Evolutionary conservation across 2,888 invertebrate species (phyloP).

Genomic region (Ophioninae sp.): DNA sequence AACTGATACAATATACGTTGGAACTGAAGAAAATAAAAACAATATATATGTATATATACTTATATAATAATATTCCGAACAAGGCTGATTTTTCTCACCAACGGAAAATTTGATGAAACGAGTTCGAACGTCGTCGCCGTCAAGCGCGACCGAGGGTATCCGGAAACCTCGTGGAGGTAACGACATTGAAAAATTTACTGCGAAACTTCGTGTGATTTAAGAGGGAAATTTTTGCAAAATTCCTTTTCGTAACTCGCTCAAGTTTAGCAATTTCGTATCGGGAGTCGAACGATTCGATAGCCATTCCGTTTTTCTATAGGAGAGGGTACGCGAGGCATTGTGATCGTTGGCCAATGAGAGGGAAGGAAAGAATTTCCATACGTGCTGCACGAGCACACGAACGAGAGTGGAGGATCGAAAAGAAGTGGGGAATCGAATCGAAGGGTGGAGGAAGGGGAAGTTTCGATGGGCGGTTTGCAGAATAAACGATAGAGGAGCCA

Average conservation of each 20-base stretch:
- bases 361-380: slow-evolving; percentile 23
- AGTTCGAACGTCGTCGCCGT: not conserved
- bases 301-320: slow-evolving; percentile 31
- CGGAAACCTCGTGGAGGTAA: not conserved
- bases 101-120: not conserved
- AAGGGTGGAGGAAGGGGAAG: not conserved
- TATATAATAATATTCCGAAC: not conserved
- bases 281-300: slow-evolving; percentile 22
- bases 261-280: slow-evolving; percentile 50
- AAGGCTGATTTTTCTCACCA: not conserved
- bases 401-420: slow-evolving; percentile 26
- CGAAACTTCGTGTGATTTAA: slow-evolving; percentile 6
- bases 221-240: slow-evolving; percentile 26
- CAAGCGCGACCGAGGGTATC: not conserved
- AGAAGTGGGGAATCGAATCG: slow-evolving; percentile 22
- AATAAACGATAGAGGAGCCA: slow-evolving; percentile 58
- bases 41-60: not conserved
- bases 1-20: too few relatives aligned
- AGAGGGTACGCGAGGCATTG: slow-evolving; percentile 4
- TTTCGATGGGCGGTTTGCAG: slow-evolving; percentile 36
- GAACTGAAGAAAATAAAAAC: too few relatives aligned
- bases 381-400: slow-evolving; percentile 18
- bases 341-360: slow-evolving; percentile 7
- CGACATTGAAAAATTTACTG: slow-evolving; percentile 2
- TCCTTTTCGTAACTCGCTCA: slow-evolving; percentile 31